These are phyloP conservation scores for Lepidurus couesii DNA, from an alignment of 1,140 invertebrate species.

Conservation along the genomic window DNA sequence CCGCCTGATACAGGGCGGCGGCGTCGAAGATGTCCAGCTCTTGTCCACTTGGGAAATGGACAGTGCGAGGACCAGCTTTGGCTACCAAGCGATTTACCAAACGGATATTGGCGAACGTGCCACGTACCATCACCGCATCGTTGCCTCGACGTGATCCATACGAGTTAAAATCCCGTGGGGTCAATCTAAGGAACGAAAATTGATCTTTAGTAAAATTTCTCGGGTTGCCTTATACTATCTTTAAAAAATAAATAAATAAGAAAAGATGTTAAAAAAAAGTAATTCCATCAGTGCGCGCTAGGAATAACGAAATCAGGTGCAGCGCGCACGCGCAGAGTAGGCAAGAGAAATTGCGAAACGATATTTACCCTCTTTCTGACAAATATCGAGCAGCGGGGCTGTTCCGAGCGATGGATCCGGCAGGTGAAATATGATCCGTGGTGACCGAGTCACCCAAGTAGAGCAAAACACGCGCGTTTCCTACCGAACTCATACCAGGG, in stretches of 20 bases:
- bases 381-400: slow-evolving; percentile 89
- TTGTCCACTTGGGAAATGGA: slow-evolving; percentile 81
- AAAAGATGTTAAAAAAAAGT: slow-evolving; percentile 14
- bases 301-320: no score
- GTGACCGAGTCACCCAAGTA: slow-evolving; percentile 92
- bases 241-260: slow-evolving; percentile 22
- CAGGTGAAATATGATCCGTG: slow-evolving; percentile 97
- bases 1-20: slow-evolving; percentile 71
- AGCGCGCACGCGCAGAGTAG: not conserved
- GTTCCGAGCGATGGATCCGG: slow-evolving; percentile 91
- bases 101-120: slow-evolving; percentile 97
- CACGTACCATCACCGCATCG: slow-evolving; percentile 92
- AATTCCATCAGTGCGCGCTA: not conserved
- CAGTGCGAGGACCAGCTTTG: slow-evolving; percentile 77
- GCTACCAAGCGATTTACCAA: slow-evolving; percentile 85
- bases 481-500: slow-evolving; percentile 44
- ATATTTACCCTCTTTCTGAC: slow-evolving; percentile 60
- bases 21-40: slow-evolving; percentile 94
- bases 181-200: slow-evolving; percentile 56
- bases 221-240: not conserved
- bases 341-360: not conserved
- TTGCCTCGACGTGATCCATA: slow-evolving; percentile 95
- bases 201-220: not conserved
- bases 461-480: slow-evolving; percentile 69
- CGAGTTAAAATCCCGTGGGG: slow-evolving; percentile 92